Percentiles rank a stretch among this genome's conserved stretches.
Evolutionary conservation across 92 coral and sea anemone species (phyloP).

Genomic region (Zoanthus solanderi): DNA sequence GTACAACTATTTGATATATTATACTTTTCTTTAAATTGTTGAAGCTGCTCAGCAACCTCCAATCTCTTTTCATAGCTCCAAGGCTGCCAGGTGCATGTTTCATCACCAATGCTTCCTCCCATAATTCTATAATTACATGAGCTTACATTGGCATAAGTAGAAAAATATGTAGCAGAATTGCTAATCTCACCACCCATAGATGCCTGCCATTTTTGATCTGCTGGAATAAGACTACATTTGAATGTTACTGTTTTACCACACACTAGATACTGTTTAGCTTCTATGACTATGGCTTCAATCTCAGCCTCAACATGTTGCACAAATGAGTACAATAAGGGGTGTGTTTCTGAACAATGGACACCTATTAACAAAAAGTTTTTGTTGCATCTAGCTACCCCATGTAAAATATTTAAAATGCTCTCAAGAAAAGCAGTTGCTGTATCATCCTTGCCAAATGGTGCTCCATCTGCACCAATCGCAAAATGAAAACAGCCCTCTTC

Average conservation of each 20-base stretch:
- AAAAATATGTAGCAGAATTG: slow-evolving; percentile 69
- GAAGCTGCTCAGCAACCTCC: slow-evolving; percentile 32
- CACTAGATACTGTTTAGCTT: slow-evolving; percentile 51
- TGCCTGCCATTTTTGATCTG: slow-evolving; percentile 76
- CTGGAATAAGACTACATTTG: slow-evolving; percentile 54
- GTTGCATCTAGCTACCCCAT: slow-evolving; percentile 68
- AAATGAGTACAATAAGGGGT: slow-evolving; percentile 58
- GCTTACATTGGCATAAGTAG: slow-evolving; percentile 50
- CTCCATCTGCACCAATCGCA: too few relatives aligned
- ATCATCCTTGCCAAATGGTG: too few relatives aligned
- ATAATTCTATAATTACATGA: neutral
- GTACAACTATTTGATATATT: too few relatives aligned
- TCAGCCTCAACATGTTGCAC: slow-evolving; percentile 52
- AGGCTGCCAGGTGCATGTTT: slow-evolving; percentile 56
- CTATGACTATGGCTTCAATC: slow-evolving; percentile 70
- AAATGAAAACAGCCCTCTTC: too few relatives aligned
- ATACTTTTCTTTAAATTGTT: slow-evolving; percentile 28
- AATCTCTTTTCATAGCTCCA: slow-evolving; percentile 57
- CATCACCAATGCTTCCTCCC: slow-evolving; percentile 52
- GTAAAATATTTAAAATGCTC: slow-evolving; percentile 66
- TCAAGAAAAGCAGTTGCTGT: slow-evolving; percentile 67
- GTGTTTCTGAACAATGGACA: slow-evolving; percentile 72
- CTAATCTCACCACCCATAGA: slow-evolving; percentile 70
- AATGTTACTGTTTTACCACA: slow-evolving; percentile 41
- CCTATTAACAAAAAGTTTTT: slow-evolving; percentile 71